Percentiles rank a stretch among this genome's conserved stretches.
phyloP scores from a whole-genome alignment of 2,888 invertebrate genomes.

The Galerucella pusilla region DNA sequence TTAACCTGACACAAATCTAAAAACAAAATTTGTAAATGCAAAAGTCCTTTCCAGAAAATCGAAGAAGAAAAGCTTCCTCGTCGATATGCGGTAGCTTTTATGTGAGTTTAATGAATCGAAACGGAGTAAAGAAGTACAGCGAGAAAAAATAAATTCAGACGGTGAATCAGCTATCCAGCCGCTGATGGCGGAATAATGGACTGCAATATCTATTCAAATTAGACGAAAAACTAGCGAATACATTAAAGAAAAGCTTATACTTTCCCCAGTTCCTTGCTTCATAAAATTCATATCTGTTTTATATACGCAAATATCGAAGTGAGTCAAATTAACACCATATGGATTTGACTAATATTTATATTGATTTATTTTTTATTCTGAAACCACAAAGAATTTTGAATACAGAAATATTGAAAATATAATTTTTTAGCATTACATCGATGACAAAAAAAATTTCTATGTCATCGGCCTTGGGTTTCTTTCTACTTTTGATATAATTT shows the following conservation, averaged over 20 bases:
- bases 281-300: conserved; percentile 33
- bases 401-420: no score
- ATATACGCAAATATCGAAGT: background rate
- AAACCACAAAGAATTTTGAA: no score
- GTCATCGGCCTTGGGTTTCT: no score
- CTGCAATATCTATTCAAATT: conserved; percentile 43
- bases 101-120: conserved; percentile 39
- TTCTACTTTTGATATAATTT: no score
- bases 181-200: conserved; percentile 40
- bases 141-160: conserved; percentile 36
- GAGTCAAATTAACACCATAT: no score
- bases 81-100: conserved; percentile 31
- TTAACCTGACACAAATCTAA: conserved; percentile 12
- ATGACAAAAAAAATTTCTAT: no score
- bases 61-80: conserved; percentile 16
- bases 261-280: conserved; percentile 12
- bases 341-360: no score
- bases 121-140: conserved; percentile 21
- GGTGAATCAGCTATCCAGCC: conserved; percentile 36
- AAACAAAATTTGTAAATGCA: conserved; percentile 33
- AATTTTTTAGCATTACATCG: no score
- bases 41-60: conserved; percentile 20
- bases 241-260: conserved; percentile 20
- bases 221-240: conserved; percentile 34
- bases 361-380: no score